Evolutionary conservation across 2,888 invertebrate genomes (phyloP).

Genomic region (Nysson spinosus): DNA sequence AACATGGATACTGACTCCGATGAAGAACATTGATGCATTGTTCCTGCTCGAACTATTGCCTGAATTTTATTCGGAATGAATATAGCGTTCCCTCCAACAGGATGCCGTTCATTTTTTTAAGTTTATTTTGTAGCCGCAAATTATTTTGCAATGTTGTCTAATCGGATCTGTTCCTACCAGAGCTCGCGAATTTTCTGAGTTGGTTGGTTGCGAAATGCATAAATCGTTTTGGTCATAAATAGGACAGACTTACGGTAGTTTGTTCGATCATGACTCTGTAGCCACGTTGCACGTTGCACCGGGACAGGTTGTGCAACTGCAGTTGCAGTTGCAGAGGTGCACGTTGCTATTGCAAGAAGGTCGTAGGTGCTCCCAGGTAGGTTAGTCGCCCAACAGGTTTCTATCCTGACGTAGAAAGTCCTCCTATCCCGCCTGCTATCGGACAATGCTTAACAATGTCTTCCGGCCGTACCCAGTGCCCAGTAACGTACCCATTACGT

Average conservation of each 20-base stretch:
- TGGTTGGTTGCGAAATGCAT: too few species aligned
- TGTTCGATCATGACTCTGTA: conserved; percentile 10
- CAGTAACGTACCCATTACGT: conserved; percentile 26
- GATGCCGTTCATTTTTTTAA: too few species aligned
- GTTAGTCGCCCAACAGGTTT: conserved; percentile 61
- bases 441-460: conserved; percentile 27
- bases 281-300: conserved; percentile 15
- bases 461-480: too few species aligned
- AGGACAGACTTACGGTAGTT: conserved; percentile 16
- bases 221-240: conserved; percentile 12
- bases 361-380: conserved; percentile 58
- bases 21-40: too few species aligned
- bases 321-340: conserved; percentile 11
- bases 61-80: too few species aligned
- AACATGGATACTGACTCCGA: too few species aligned
- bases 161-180: too few species aligned
- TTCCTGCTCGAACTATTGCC: too few species aligned
- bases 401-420: conserved; percentile 44
- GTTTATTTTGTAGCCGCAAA: too few species aligned
- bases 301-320: conserved; percentile 50
- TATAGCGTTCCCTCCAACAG: too few species aligned
- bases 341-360: conserved; percentile 44
- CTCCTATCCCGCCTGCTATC: conserved; percentile 16
- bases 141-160: too few species aligned
- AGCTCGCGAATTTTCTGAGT: too few species aligned